Evolutionary conservation across 2,797 vertebrate species (phyloP).

Genomic region (Paguma larvata): DNA sequence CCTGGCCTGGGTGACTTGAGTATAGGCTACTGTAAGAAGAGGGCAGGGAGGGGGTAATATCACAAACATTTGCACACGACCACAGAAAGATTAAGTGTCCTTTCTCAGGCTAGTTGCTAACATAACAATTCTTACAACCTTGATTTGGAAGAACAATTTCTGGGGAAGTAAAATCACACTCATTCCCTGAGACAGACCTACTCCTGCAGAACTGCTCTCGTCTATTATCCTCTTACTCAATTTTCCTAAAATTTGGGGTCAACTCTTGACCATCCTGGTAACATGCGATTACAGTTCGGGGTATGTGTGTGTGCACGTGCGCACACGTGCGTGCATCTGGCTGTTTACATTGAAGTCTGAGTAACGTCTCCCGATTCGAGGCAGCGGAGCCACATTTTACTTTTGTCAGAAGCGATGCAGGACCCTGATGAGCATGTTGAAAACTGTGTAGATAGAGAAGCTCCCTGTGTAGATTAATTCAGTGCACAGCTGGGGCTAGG

Average conservation of each 20-base stretch:
- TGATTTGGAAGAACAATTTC: background rate
- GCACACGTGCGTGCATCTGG: background rate
- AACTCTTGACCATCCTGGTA: background rate
- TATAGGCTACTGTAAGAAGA: background rate
- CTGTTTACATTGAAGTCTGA: constrained; percentile 27
- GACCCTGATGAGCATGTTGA: constrained; percentile 74
- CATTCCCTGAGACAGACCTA: background rate
- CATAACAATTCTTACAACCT: background rate
- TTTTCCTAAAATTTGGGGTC: constrained; percentile 7
- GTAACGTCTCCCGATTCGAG: constrained; percentile 44
- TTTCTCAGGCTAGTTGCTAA: constrained; percentile 1
- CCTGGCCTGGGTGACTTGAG: background rate
- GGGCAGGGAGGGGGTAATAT: background rate
- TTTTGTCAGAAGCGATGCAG: constrained; percentile 74
- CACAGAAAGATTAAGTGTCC: background rate
- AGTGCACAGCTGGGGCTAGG: constrained; percentile 83
- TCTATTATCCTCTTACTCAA: background rate
- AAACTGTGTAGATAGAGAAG: constrained; percentile 71
- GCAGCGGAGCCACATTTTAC: constrained; percentile 68
- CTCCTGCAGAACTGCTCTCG: background rate
- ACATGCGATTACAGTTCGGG: background rate
- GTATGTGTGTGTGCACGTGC: background rate
- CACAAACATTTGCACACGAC: background rate
- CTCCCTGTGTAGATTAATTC: constrained; percentile 84
- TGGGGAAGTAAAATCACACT: background rate